A percentile compares a stretch with the other conserved stretches of the same genome.
phyloP scores from a whole-genome alignment of 1,140 invertebrate species.

The Drosophila novamexicana region DNA sequence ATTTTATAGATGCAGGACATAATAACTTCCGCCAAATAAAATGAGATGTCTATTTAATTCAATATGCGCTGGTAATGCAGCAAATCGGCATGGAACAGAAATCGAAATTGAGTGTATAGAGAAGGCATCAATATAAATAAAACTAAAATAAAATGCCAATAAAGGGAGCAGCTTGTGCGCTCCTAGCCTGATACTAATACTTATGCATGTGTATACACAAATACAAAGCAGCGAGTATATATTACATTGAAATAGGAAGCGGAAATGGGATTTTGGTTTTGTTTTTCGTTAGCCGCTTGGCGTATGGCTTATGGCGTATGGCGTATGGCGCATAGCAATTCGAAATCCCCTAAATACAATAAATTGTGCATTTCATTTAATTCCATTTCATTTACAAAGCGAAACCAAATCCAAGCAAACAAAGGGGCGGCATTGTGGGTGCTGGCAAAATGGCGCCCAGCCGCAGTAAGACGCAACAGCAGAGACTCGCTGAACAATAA shows the following conservation, averaged over 20 bases:
- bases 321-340: conserved; percentile 49
- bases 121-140: conserved; percentile 48
- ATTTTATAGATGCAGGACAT: conserved; percentile 7
- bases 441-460: conserved; percentile 36
- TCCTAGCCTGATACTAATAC: conserved; percentile 1
- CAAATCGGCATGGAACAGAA: conserved; percentile 35
- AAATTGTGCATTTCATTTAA: conserved; percentile 82
- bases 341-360: conserved; percentile 80
- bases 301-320: background rate
- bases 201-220: conserved; percentile 7
- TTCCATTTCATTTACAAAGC: conserved; percentile 82
- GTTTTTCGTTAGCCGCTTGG: conserved; percentile 33
- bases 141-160: conserved; percentile 73
- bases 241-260: conserved; percentile 73
- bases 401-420: conserved; percentile 66
- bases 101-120: conserved; percentile 11
- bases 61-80: conserved; percentile 63
- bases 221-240: conserved; percentile 49
- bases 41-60: conserved; percentile 61
- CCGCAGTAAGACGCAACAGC: background rate
- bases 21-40: conserved; percentile 48
- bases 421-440: conserved; percentile 61
- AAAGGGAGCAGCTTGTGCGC: conserved; percentile 47
- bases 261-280: conserved; percentile 77
- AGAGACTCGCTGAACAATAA: conserved; percentile 35